A percentile compares a stretch with the other conserved stretches of the same genome.
Evolutionary conservation across 2,888 invertebrate species (phyloP).

Genomic region (Dolomedes plantarius): DNA sequence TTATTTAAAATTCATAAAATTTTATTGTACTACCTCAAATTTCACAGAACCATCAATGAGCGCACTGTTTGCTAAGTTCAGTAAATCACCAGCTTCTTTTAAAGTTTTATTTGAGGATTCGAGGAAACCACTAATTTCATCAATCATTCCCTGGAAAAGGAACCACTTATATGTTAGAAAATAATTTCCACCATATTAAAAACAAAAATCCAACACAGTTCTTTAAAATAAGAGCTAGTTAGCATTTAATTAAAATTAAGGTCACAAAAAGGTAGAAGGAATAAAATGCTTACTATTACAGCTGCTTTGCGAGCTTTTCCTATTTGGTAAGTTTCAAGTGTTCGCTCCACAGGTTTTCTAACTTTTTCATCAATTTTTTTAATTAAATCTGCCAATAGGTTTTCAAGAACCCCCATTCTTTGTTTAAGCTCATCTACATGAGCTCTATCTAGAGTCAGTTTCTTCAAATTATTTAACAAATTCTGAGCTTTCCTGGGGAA

Average conservation of each 20-base stretch:
- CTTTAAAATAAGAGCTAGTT: no score
- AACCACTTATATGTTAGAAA: no score
- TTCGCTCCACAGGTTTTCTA: slow-evolving; percentile 70
- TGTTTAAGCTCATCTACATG: slow-evolving; percentile 69
- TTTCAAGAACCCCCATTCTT: slow-evolving; percentile 68
- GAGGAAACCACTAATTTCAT: slow-evolving; percentile 49
- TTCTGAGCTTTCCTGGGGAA: slow-evolving; percentile 74
- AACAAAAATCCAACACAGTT: no score
- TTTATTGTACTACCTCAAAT: slow-evolving; percentile 73
- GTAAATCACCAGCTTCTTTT: slow-evolving; percentile 72
- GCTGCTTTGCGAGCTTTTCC: slow-evolving; percentile 48
- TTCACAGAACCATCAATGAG: slow-evolving; percentile 73
- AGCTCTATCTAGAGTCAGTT: slow-evolving; percentile 72
- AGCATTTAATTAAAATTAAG: no score
- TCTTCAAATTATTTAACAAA: slow-evolving; percentile 74
- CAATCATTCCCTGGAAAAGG: slow-evolving; percentile 36
- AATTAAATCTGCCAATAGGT: slow-evolving; percentile 68
- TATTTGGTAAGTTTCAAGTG: slow-evolving; percentile 52
- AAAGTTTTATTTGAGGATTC: slow-evolving; percentile 71
- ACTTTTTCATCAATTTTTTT: slow-evolving; percentile 73
- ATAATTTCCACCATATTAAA: no score
- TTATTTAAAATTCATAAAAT: no score
- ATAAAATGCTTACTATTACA: slow-evolving; percentile 26
- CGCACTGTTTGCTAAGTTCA: slow-evolving; percentile 73
- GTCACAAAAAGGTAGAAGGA: no score